These are phyloP conservation scores for Parazoanthus atlanticus DNA, from an alignment of 92 coral and sea anemone genomes.

Conservation along the genomic window DNA sequence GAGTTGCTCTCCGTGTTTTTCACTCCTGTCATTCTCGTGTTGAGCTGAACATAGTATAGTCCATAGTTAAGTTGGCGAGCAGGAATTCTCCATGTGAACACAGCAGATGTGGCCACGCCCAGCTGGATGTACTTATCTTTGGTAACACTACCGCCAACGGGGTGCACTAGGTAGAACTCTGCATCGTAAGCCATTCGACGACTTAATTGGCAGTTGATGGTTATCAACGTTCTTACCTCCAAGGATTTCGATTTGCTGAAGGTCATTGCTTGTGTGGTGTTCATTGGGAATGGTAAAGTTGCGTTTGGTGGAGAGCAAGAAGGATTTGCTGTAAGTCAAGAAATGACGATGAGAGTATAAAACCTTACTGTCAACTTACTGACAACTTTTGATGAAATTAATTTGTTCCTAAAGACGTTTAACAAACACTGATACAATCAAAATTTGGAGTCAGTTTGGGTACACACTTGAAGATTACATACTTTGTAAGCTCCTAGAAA, in stretches of 20 bases:
- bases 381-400: not conserved
- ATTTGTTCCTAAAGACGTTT: not conserved
- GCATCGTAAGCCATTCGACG: conserved; percentile 16
- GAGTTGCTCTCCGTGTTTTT: conserved; percentile 49
- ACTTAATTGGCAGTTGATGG: conserved; percentile 39
- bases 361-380: not conserved
- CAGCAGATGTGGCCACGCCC: conserved; percentile 26
- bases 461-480: not conserved
- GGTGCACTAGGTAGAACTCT: conserved; percentile 50
- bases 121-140: not conserved
- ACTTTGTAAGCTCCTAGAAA: not conserved
- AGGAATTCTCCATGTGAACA: conserved; percentile 43
- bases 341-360: not conserved
- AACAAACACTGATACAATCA: not conserved
- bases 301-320: conserved; percentile 73
- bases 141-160: conserved; percentile 39
- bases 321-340: conserved; percentile 51
- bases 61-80: conserved; percentile 56
- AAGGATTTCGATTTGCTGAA: conserved; percentile 47
- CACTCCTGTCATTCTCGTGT: conserved; percentile 47
- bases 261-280: conserved; percentile 48
- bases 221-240: conserved; percentile 32
- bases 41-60: conserved; percentile 62
- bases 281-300: conserved; percentile 55
- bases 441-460: not conserved